Base-by-base conservation (phyloP, 2,113 vertebrate species). In the Trachemys scripta region DNA sequence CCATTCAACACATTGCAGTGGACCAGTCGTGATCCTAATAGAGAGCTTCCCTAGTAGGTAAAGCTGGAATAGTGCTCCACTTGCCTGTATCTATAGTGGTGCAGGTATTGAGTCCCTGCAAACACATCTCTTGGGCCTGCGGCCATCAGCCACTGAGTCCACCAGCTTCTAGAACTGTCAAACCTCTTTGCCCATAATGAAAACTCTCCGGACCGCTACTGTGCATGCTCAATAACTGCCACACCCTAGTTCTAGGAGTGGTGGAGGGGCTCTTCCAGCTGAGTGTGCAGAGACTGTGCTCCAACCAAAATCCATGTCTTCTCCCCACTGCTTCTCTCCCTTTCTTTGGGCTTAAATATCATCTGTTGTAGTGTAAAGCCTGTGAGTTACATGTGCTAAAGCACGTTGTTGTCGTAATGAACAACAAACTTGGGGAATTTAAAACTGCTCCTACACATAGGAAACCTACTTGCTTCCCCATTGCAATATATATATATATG, bases 321-420 rank as follows among this genome's bases (percentile, higher is more conserved):
- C 89, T 91, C 35, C 14, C 49, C 86, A 56, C 19, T 88, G 25
- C 84, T 85, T n/a, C 75, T 7, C 7, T 86, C 38, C 16, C 50
- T 91, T 94, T 51, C 53, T 75, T 51, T 0, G 1, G 42, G 90
- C 90, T 88, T 91, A 90, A 45, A 27, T 12, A 76, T 72, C 35
- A 38, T 93, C 75, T 31, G 50, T 10, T 96, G 81, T 17, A 87
- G 88, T 79, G 24, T 96, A 92, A 95, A 89, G 35, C 45, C 93
- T 92, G 92, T 89, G 53, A 11, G 45, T 85, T 96, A 91, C 78
- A 94, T 65, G 19, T 0, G 3, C 88, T 94, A 76, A 95, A 95
- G 27, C 57, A 31, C 0, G 2, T 42, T 57, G 1, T 88, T 83
- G 76, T 75, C 54, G 57, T 96, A 96, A 95, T 49, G 42, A 89